Percentiles rank a stretch among this genome's conserved stretches.
Conservation (phyloP, 2,888 invertebrate genomes). For the Lasiommata megera region DNA sequence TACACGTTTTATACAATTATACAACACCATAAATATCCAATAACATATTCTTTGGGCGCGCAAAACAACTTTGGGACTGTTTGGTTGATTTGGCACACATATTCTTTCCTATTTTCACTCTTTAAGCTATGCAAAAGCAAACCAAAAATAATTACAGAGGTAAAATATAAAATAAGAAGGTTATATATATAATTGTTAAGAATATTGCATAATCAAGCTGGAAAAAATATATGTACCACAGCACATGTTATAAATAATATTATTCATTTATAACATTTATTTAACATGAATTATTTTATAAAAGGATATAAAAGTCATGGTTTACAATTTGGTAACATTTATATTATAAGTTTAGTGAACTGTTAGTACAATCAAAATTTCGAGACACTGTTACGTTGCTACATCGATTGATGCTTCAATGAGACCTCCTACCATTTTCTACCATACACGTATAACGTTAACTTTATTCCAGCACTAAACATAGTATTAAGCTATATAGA, state of each 20-base stretch:
- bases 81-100: slow-evolving; percentile 23
- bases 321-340: slow-evolving; percentile 46
- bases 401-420: not conserved
- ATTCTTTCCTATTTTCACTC: slow-evolving; percentile 13
- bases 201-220: not conserved
- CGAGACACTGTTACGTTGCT: slow-evolving; percentile 11
- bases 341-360: slow-evolving; percentile 25
- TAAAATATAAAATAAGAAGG: not conserved
- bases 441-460: slow-evolving; percentile 1
- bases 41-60: slow-evolving; percentile 76
- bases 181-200: not conserved
- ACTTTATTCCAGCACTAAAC: not conserved
- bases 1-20: slow-evolving; percentile 78
- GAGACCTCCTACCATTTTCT: slow-evolving; percentile 11
- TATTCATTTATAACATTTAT: slow-evolving; percentile 11
- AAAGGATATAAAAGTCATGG: slow-evolving; percentile 71
- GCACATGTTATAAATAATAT: slow-evolving; percentile 15
- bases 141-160: not conserved
- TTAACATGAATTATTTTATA: slow-evolving; percentile 40
- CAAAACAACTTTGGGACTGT: slow-evolving; percentile 69
- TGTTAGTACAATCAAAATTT: slow-evolving; percentile 28
- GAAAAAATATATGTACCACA: slow-evolving; percentile 20
- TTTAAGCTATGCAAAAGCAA: not conserved
- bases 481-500: not conserved
- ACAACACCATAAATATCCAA: slow-evolving; percentile 69